A percentile compares a stretch with the other conserved stretches of the same genome.
Conservation (phyloP, 2,797 vertebrate species). For the Fringilla coelebs region DNA sequence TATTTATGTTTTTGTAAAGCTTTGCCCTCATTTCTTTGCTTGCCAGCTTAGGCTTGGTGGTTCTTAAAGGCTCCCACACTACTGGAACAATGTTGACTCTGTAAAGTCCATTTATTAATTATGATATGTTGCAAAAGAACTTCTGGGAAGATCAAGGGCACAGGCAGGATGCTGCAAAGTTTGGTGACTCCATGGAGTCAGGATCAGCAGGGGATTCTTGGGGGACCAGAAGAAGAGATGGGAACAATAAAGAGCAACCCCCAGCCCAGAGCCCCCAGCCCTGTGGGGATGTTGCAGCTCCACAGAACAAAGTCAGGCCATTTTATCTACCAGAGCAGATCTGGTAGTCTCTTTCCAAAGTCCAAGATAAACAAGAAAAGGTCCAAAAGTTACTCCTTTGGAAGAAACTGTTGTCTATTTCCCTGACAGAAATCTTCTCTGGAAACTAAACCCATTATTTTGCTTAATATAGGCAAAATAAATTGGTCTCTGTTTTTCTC, state of each 20-base stretch:
- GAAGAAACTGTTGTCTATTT: background rate
- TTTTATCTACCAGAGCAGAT: background rate
- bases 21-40: background rate
- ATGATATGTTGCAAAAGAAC: fast-evolving
- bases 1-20: background rate
- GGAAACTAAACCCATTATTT: background rate
- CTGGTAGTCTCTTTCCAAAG: background rate
- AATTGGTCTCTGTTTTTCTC: background rate
- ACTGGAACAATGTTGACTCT: background rate
- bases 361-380: background rate
- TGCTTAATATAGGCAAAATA: background rate
- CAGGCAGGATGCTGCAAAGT: background rate
- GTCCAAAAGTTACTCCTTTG: background rate
- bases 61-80: background rate
- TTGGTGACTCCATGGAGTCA: background rate
- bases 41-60: fast-evolving
- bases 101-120: background rate
- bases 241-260: background rate
- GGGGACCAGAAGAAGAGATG: background rate
- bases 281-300: background rate
- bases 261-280: background rate
- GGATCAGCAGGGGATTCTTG: background rate
- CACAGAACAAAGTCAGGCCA: background rate
- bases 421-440: background rate
- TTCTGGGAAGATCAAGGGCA: background rate